A percentile compares a stretch with the other conserved stretches of the same genome.
Conservation (phyloP, 1,140 invertebrate genomes). For the Dufourea novaeangliae region DNA sequence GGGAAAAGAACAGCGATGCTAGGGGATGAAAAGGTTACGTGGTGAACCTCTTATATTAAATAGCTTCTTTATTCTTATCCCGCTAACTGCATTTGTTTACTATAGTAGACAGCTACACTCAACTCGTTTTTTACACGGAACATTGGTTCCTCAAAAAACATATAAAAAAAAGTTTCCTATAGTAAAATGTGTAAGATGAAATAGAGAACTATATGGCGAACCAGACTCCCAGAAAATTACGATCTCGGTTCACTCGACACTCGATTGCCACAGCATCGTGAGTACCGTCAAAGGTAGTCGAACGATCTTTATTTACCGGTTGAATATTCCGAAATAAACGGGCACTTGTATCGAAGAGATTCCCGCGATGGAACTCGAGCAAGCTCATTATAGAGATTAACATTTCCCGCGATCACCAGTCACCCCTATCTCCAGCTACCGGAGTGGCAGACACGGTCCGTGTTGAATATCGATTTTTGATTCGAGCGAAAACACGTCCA, state of each 20-base stretch:
- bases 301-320: slow-evolving; percentile 14
- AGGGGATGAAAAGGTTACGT: background rate
- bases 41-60: slow-evolving; percentile 15
- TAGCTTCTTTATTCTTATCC: no score
- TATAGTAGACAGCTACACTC: no score
- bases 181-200: no score
- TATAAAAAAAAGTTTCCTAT: no score
- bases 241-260: no score
- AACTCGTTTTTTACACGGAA: no score
- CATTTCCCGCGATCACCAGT: slow-evolving; percentile 28
- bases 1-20: background rate
- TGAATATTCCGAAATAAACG: background rate
- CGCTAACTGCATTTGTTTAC: no score
- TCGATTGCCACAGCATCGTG: no score
- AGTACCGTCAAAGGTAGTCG: background rate
- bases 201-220: no score
- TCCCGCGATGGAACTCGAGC: background rate
- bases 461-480: slow-evolving; percentile 23
- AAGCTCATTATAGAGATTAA: slow-evolving; percentile 44
- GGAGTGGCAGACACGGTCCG: no score
- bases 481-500: slow-evolving; percentile 10
- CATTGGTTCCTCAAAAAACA: no score
- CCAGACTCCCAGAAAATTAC: no score
- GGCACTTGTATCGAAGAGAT: slow-evolving; percentile 11
- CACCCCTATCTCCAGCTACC: background rate